Percentiles rank a stretch among this genome's conserved stretches.
Evolutionary conservation across 2,888 invertebrate species (phyloP).

Genomic region (Prosopocoilus inquinatus): DNA sequence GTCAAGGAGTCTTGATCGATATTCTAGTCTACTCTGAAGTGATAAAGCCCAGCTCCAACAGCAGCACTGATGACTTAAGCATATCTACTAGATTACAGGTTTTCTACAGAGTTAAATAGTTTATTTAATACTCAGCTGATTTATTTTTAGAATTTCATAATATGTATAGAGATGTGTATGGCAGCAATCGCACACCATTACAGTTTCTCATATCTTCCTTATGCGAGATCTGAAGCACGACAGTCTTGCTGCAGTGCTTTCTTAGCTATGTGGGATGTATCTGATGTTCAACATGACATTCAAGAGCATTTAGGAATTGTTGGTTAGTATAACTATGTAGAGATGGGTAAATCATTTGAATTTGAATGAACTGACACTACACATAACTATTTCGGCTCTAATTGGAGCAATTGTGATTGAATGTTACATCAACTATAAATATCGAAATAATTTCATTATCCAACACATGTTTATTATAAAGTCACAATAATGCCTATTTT

Average conservation of each 20-base stretch:
- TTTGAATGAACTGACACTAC: background rate
- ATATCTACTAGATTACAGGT: constrained; percentile 84
- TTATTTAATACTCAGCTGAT: constrained; percentile 6
- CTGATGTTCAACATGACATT: constrained; percentile 90
- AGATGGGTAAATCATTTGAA: too few relatives aligned
- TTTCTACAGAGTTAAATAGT: constrained; percentile 19
- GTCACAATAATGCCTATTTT: too few relatives aligned
- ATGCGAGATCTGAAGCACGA: constrained; percentile 53
- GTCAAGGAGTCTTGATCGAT: constrained; percentile 90
- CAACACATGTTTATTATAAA: too few relatives aligned
- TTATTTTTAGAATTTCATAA: constrained; percentile 79
- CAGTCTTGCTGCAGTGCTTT: constrained; percentile 73
- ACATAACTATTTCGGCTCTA: too few relatives aligned
- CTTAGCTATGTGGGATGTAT: constrained; percentile 94
- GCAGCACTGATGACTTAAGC: constrained; percentile 66
- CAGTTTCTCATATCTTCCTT: constrained; percentile 92
- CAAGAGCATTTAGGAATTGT: constrained; percentile 91
- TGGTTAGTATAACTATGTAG: constrained; percentile 56
- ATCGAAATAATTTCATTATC: too few relatives aligned
- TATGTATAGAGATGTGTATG: constrained; percentile 97
- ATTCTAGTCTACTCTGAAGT: constrained; percentile 79
- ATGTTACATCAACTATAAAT: too few relatives aligned
- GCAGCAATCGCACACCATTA: constrained; percentile 95
- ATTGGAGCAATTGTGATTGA: too few relatives aligned
- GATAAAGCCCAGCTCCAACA: constrained; percentile 73